phyloP scores from a whole-genome alignment of 1,140 invertebrate species.

The Drosophila teissieri region DNA sequence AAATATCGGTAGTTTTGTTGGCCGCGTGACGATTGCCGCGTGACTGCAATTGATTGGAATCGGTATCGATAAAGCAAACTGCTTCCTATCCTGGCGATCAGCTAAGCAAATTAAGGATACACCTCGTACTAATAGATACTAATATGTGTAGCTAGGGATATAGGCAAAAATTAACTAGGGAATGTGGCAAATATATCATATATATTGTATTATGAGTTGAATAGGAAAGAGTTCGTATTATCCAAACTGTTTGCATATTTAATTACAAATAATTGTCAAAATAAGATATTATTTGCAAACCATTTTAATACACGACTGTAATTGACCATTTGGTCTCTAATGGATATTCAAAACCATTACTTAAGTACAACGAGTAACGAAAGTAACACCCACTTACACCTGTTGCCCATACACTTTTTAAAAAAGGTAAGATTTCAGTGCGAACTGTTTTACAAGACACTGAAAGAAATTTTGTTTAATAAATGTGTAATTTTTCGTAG shows the following conservation, averaged over 20 bases:
- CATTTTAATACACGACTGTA: no score
- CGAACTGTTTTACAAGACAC: neutral
- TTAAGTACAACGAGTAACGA: no score
- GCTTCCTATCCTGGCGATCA: conserved; percentile 5
- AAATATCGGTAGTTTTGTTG: conserved; percentile 84
- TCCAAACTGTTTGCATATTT: no score
- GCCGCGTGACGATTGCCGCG: conserved; percentile 77
- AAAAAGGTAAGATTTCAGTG: no score
- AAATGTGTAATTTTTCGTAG: neutral
- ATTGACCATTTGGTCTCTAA: no score
- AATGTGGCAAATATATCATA: neutral
- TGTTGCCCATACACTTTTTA: no score
- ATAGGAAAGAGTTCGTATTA: neutral
- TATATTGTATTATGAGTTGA: no score
- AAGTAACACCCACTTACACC: no score
- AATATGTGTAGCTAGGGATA: neutral
- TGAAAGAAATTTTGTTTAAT: neutral
- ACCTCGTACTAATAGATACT: neutral
- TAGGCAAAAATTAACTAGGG: fast-evolving
- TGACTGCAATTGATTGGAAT: conserved; percentile 67
- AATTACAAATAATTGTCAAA: no score
- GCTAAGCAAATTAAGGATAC: neutral
- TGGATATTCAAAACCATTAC: no score
- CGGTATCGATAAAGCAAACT: conserved; percentile 57
- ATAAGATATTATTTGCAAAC: no score